Evolutionary conservation across 1,140 invertebrate species (phyloP), one percentile per base, ranked within the genome.

Genomic region (Aethina tumida): DNA sequence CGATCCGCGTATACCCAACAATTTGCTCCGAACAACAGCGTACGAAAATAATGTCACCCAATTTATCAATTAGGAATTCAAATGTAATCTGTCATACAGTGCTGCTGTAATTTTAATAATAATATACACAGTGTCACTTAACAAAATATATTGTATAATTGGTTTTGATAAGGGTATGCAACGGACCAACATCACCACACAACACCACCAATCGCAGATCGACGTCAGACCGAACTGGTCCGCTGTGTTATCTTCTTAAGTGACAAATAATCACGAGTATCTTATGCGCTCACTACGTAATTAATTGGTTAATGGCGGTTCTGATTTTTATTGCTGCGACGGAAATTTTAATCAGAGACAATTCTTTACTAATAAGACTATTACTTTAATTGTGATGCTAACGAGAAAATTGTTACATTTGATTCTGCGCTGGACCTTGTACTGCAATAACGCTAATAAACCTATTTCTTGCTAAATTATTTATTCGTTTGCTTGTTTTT

Each of bases 241-340:
- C 13, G 21, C 25, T 56, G 52, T 35, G 46, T 56, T 46, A 55
- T 55, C 56, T 48, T 55, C 54, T 58, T 53, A 58, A 58, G 56
- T 58, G 56, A 58, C 56, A 56, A 58, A 56, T 58, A 58, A 58
- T 58, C 56, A 58, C 53, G 51, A 44, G 49, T 34, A 48, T 49
- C 42, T 48, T 53, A 24, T 36, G 30, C 29, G 42, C 45, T 39
- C 44, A 43, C 42, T 35, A 41, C 25, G 42, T 56, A 56, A 58
- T 56, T 58, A 58, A 56, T 58, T 58, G 56, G 52, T 56, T 50
- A 56, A 53, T 52, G 55, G 51, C 51, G 46, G 49, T 54, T 54
- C 43, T 55, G 53, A 57, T 57, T 57, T 55, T 50, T 49, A 55
- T 53, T 55, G 48, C 41, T 33, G 29, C 38, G 43, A 43, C 47